A percentile compares a stretch with the other conserved stretches of the same genome.
Evolutionary conservation across 1,140 invertebrate genomes (phyloP).

Genomic region (Zaprionus capensis): DNA sequence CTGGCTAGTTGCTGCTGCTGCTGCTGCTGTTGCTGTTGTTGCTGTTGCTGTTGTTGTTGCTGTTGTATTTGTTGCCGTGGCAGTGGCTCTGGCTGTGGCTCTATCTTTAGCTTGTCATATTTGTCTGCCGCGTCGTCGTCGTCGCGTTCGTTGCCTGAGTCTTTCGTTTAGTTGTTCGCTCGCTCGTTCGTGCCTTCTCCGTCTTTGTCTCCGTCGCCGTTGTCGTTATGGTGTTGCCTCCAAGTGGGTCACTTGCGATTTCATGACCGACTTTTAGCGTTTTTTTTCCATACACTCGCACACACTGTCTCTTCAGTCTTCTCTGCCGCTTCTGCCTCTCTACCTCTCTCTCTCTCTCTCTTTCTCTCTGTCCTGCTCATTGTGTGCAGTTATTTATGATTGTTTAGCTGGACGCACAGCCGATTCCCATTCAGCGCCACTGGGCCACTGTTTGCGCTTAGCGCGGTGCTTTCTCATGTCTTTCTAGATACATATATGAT

Average conservation of each 20-base stretch:
- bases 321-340: slow-evolving; percentile 30
- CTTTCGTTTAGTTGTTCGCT: slow-evolving; percentile 62
- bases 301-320: slow-evolving; percentile 40
- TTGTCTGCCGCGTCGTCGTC: slow-evolving; percentile 65
- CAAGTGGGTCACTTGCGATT: slow-evolving; percentile 82
- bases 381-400: slow-evolving; percentile 72
- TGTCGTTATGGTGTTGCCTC: slow-evolving; percentile 63
- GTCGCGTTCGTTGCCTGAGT: slow-evolving; percentile 74
- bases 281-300: slow-evolving; percentile 39
- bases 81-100: slow-evolving; percentile 53
- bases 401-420: slow-evolving; percentile 49
- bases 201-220: slow-evolving; percentile 12
- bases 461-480: slow-evolving; percentile 57
- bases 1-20: slow-evolving; percentile 42
- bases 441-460: slow-evolving; percentile 25
- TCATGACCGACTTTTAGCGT: slow-evolving; percentile 77
- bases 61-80: slow-evolving; percentile 33
- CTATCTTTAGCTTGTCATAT: slow-evolving; percentile 75
- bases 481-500: slow-evolving; percentile 19
- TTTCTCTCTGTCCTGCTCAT: slow-evolving; percentile 30
- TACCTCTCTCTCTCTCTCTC: background rate
- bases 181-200: background rate
- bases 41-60: background rate
- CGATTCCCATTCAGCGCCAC: slow-evolving; percentile 47
- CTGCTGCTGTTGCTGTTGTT: slow-evolving; percentile 3